Evolutionary conservation across 2,113 vertebrate genomes (phyloP), one percentile per base, ranked within the genome.

Genomic region (Vidua chalybeata): DNA sequence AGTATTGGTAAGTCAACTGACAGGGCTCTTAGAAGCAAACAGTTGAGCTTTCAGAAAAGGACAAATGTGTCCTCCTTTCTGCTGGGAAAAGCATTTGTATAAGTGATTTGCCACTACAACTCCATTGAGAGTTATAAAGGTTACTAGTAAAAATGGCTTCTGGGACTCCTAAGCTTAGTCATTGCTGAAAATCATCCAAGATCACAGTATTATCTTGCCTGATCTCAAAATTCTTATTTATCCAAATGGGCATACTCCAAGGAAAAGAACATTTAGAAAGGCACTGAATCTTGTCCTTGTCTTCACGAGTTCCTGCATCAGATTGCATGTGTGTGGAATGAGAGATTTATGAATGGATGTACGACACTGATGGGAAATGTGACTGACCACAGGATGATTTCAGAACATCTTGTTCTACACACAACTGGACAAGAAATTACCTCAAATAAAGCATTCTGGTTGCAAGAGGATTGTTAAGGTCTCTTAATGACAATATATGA

Each of bases 91-190:
- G 30, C 59, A 54, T 85, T 87, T 49, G 23, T 87, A 0, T 89
- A 80, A 89, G 78, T 67, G 37, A 92, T 92, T 68, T 94, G n/a
- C 88, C 90, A 77, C 62, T 90, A 54, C 67, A 55, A 14, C 30
- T 87, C 92, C 79, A 80, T 49, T 9, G 79, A 88, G 88, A 92
- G 18, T 88, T 93, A 23, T 24, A 88, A 90, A 90, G 75, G 68
- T 95, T 83, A 92, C 63, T 55, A 51, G 75, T 49, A 79, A 37
- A 85, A 95, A 71, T 51, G 74, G 11, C 79, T 90, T 92, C 68
- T 90, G 88, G 72, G 82, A 80, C 72, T 92, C 79, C 76, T n/a
- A 22, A 84, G 37, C 75, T 95, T 83, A 86, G 82, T 93, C 88
- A 88, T 23, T 84, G 75, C 51, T 94, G 82, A 74, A 61, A 73